Evolutionary conservation across 2,797 vertebrate genomes (phyloP), one percentile per base, ranked within the genome.

Genomic region (Danio tinwini): DNA sequence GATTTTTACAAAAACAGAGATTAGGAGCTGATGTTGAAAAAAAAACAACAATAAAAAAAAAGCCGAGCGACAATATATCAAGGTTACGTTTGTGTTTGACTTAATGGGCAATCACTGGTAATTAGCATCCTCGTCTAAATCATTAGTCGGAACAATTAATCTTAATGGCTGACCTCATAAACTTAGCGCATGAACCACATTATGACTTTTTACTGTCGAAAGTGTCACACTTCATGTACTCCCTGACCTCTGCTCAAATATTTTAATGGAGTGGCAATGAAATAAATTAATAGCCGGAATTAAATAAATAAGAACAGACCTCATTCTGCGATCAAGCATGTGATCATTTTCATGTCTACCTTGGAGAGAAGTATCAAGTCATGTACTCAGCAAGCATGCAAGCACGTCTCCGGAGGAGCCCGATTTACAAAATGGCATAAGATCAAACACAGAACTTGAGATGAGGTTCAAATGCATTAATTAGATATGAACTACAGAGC

Each of bases 401-500:
- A 65, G 58, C 58, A 49, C 59, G 4, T 81, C 82, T 83, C 76
- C 68, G 21, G 69, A 83, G 65, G 78, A 78, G 53, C 76, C 76
- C 40, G 29, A 70, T 81, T 80, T 67, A 73, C 63, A 74, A 69
- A 81, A 82, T 64, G 53, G 76, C 71, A 81, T 65, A 71, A 71
- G 77, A 82, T 79, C 83, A 82, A 73, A 78, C 68, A 73, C 14
- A 63, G 53, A 84, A 76, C 80, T 73, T 58, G 74, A 53, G 73
- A 61, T 53, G 65, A 76, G 50, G 78, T 80, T 65, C 61, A 63
- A 76, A 81, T 81, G 65, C 71, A 79, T 82, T 81, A 82, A 86
- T 86, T 84, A 86, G 67, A 81, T 63, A 84, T 81, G 75, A 82
- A 81, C 61, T 74, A 74, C 65, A 71, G 53, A 67, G 68, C 62